Base-by-base conservation (phyloP, 1,140 invertebrate species). In the Amphibalanus amphitrite region DNA sequence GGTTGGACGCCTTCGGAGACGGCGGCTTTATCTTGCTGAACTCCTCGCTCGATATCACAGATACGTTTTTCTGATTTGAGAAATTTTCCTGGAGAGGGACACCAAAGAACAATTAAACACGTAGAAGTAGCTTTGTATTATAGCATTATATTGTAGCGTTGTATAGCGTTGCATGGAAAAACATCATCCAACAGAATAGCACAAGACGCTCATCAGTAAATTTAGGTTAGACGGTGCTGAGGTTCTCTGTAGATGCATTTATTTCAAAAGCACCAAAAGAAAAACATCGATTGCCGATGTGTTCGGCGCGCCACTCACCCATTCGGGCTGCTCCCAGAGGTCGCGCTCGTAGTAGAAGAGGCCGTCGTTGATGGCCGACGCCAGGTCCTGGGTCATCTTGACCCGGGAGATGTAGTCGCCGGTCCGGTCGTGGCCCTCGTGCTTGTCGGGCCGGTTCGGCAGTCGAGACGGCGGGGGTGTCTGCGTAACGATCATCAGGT, bases 401-500 rank as follows among this genome's bases (percentile, higher is more conserved):
- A 90, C 90, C 71, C 91, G 82, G 0, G 89, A 89, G 64, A 85
- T 88, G 85, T 86, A 92, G 76, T 93, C 90, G 10, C 90, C 90
- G 29, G 91, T 92, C 65, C 92, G 85, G 83, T 95, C 91, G 78
- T 92, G 87, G 10, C 91, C 91, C 78, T 95, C 92, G 77, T 94
- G 92, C 78, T 92, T 92, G 29, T 70, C 47, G 33, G 67, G 74
- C 65, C 75, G 64, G 25, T 72, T 70, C n/a, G 81, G 84, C 73
- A 85, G 87, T 84, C 97, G 95, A 3, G 93, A 29, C 29, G 85
- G 85, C 73, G 75, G 79, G 70, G 81, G 84, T 72, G 85, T 88
- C 85, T 97, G 95, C 3, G 94, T 96, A 28, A 98, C 92, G 76
- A 99, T 98, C 25, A 98, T 83, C 72, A 99, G 84, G 80, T 98